Evolutionary conservation across 2,888 invertebrate species (phyloP).

Genomic region (Hoplodrina ambigua): DNA sequence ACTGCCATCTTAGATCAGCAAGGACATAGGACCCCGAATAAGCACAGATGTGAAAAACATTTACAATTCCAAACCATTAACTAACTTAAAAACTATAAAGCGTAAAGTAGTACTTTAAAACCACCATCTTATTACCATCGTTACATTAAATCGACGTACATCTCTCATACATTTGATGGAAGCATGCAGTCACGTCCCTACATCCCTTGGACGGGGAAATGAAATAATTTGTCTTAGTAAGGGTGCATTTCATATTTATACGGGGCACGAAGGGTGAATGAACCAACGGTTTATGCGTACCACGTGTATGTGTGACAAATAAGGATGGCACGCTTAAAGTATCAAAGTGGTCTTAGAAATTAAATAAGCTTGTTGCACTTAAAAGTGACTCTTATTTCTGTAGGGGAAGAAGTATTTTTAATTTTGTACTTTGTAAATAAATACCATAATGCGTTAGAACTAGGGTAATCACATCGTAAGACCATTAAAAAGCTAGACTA

Average conservation of each 20-base stretch:
- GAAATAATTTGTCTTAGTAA: slow-evolving; percentile 89
- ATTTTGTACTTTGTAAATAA: background rate
- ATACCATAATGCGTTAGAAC: background rate
- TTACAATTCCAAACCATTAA: slow-evolving; percentile 43
- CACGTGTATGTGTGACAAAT: slow-evolving; percentile 67
- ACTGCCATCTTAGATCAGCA: background rate
- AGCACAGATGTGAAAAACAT: slow-evolving; percentile 46
- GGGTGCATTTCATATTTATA: slow-evolving; percentile 89
- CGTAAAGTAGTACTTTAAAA: slow-evolving; percentile 60
- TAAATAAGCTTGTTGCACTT: slow-evolving; percentile 29
- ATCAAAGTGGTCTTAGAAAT: slow-evolving; percentile 46
- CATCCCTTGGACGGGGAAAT: slow-evolving; percentile 87
- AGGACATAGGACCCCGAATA: too few species aligned
- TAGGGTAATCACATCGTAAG: background rate
- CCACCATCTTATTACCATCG: slow-evolving; percentile 75
- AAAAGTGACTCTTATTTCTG: slow-evolving; percentile 2
- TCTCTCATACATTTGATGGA: slow-evolving; percentile 79
- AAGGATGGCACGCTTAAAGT: slow-evolving; percentile 52
- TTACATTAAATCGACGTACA: slow-evolving; percentile 80
- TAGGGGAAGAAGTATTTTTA: background rate
- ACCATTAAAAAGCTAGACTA: background rate
- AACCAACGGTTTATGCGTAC: slow-evolving; percentile 72
- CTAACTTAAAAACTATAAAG: slow-evolving; percentile 55
- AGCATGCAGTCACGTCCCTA: slow-evolving; percentile 84
- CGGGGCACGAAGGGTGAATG: slow-evolving; percentile 79